Evolutionary conservation across 2,113 vertebrate species (phyloP), one percentile per base, ranked within the genome.

Genomic region (Chamaetylas fuelleborni): DNA sequence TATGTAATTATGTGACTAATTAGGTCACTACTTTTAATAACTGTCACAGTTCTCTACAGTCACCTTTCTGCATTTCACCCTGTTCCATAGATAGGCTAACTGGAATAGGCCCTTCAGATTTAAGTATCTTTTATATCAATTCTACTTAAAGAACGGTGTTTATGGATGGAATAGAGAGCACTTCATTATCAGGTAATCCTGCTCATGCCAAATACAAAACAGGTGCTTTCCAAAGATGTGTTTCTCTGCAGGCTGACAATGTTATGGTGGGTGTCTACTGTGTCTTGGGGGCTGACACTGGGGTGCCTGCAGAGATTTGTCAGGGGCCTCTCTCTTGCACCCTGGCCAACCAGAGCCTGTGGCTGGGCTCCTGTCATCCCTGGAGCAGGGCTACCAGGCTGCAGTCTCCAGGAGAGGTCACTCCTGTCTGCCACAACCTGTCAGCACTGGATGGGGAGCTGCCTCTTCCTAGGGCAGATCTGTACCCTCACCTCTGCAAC

Each of bases 381-480:
- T 34, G 73, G 72, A 84, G 56, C 16, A n/a, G 64, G 56, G 20
- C 43, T 50, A 85, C 71, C 0, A 0, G 62, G 40, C 64, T 88
- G 62, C 42, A 93, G 58, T 17, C 62, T 95, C 96, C 93, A 96
- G 96, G 94, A 96, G 94, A 95, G 96, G 96, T 96, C 94, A 96
- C 94, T 93, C 91, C 93, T 88, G 79, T 28, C 78, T 87, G 57
- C 73, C 56, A 42, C 56, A 89, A 66, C 33, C 56, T 42, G 11
- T 43, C 0, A 0, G 58, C 2, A 1, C 58, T 1, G 7, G 31
- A 34, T 45, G 18, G 16, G 60, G 51, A 74, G 65, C 36, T 38
- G 48, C 74, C 28, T 38, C 47, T 33, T 84, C 33, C 73, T 8
- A 23, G 53, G 42, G 24, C 0, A 0, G n/a, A 33, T 66, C 25